Evolutionary conservation across 2,113 vertebrate genomes (phyloP).

Genomic region (Bostrychus sinensis): DNA sequence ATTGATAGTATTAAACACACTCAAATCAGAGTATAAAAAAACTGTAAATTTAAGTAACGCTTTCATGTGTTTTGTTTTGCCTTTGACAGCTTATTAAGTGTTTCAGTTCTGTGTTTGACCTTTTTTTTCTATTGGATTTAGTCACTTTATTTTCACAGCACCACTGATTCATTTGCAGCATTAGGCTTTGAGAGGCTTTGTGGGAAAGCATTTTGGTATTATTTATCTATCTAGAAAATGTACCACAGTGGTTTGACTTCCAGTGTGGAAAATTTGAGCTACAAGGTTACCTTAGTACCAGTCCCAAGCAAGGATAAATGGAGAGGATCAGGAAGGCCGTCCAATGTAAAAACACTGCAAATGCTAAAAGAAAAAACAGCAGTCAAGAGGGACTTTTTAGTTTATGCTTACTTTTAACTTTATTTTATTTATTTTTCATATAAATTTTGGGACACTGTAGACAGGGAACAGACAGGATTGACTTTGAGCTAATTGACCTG

Average conservation of each 20-base stretch:
- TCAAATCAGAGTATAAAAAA: slow-evolving; percentile 3
- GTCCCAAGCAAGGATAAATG: no score
- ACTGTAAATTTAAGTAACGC: not conserved
- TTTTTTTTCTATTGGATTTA: not conserved
- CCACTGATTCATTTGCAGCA: not conserved
- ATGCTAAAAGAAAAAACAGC: no score
- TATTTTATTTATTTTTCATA: no score
- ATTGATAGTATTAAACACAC: not conserved
- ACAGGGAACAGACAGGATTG: no score
- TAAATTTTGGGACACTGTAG: no score
- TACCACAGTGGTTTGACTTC: no score
- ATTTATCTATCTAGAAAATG: not conserved
- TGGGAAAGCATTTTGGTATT: not conserved
- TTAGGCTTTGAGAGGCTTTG: not conserved
- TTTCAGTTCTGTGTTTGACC: not conserved
- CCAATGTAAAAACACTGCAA: no score
- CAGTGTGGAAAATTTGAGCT: no score
- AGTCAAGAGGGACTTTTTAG: no score
- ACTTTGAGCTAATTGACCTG: no score
- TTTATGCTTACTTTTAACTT: no score
- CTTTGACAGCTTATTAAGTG: not conserved
- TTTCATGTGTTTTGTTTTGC: not conserved
- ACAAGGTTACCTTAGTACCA: not conserved
- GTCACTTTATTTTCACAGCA: not conserved
- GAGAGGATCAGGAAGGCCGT: no score